These are phyloP conservation scores for Indri indri DNA, from an alignment of 2,113 vertebrate genomes.

Conservation along the genomic window DNA sequence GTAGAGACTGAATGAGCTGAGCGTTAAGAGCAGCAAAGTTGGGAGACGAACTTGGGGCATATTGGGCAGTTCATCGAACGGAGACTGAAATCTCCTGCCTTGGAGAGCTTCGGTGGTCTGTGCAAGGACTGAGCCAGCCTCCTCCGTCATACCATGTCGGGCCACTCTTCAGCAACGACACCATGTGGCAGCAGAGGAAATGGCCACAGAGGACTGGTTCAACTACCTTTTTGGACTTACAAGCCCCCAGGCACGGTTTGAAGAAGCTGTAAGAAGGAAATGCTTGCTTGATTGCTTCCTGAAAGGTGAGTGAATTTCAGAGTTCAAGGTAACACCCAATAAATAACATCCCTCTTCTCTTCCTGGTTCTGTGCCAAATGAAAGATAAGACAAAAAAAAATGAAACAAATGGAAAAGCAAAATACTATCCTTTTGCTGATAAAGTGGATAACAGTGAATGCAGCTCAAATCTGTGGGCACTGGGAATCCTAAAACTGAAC, in stretches of 20 bases:
- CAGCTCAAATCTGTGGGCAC: background rate
- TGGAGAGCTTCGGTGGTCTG: background rate
- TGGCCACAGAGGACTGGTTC: background rate
- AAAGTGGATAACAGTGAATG: background rate
- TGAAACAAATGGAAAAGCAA: background rate
- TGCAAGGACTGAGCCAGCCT: background rate
- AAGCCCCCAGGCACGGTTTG: background rate
- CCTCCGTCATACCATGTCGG: fast-evolving
- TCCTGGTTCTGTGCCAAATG: background rate
- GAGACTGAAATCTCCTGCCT: background rate
- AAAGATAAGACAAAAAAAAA: background rate
- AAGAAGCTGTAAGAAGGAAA: background rate
- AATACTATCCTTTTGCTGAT: background rate
- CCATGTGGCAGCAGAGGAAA: background rate
- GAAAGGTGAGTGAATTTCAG: background rate
- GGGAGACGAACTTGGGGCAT: background rate
- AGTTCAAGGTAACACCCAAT: background rate
- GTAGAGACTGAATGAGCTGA: background rate
- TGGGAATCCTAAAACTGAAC: background rate
- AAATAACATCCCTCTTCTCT: background rate
- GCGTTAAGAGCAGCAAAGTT: background rate
- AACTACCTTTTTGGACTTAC: background rate
- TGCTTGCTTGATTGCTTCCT: background rate
- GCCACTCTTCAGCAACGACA: background rate
- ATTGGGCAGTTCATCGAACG: background rate